Conservation (phyloP, 2,113 vertebrate species). For the Oriolus oriolus region DNA sequence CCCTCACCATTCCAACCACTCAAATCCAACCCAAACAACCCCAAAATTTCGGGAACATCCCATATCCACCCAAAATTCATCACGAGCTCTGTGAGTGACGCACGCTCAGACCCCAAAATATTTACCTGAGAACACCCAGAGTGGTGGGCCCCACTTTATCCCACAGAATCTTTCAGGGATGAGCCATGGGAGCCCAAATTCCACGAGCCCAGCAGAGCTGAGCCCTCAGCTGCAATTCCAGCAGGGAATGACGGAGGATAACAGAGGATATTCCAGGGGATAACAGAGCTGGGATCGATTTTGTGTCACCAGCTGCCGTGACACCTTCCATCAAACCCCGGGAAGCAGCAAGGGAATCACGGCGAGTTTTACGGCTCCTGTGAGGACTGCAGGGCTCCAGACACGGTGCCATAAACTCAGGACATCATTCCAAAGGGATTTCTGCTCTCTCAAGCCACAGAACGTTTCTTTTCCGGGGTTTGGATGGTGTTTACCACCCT, state of each 20-base stretch:
- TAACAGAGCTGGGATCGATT: not conserved
- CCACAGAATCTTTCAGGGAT: not conserved
- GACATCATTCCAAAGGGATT: not conserved
- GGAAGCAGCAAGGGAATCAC: no score
- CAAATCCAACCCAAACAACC: not conserved
- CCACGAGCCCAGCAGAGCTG: fast-evolving
- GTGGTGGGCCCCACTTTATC: not conserved
- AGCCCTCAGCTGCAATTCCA: not conserved
- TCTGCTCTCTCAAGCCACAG: not conserved
- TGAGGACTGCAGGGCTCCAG: not conserved
- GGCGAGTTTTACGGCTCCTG: not conserved
- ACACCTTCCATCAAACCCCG: not conserved
- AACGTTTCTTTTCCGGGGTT: not conserved
- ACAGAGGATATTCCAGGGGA: not conserved
- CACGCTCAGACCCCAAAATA: not conserved
- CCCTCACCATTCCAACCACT: not conserved
- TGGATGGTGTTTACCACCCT: not conserved
- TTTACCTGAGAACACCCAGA: not conserved
- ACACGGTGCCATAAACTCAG: not conserved
- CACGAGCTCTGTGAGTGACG: not conserved
- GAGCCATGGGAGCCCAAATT: not conserved
- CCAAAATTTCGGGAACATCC: fast-evolving
- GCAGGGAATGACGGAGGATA: not conserved
- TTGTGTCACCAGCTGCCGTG: not conserved
- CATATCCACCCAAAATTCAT: not conserved